Evolutionary conservation across 2,888 invertebrate genomes (phyloP), one percentile per base, ranked within the genome.

Genomic region (Iphiclides podalirius): DNA sequence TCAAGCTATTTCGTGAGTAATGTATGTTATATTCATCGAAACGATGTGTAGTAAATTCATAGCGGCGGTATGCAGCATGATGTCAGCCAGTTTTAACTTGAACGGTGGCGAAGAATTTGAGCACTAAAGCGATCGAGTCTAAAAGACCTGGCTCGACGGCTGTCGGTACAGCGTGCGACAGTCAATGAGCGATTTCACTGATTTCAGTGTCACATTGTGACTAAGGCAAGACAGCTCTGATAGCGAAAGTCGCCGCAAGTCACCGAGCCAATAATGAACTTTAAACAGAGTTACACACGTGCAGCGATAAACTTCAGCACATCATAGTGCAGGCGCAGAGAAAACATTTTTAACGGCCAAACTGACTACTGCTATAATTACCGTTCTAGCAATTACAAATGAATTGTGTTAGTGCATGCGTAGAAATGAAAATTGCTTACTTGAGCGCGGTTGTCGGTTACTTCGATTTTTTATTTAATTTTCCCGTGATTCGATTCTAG

Each of bases 81-180:
- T 6, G 28, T 40, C 40, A 40, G 11, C n/a, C 11, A 37, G 20
- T 16, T 36, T 1, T 3, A 39, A 20, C 20, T 39, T 17, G 35
- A 34, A 26, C 36, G 13, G 28, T 28, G 26, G 13, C 8, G 11
- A 6, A 17, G 35, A 35, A 36, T 44, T 50, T 44, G 11, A 28
- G 15, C 20, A 4, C 17, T 36, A 9, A 39, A 36, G 13, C 12
- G n/a, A 45, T 28, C 34, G 16, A 39, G 7, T 31, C n/a, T 12
- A 11, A 11, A 31, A 31, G 28, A 9, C 20, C 20, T 20, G 20
- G 20, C 6, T 20, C 20, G 20, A 20, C n/a, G n/a, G n/a, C n/a
- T n/a, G n/a, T n/a, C n/a, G n/a, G n/a, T n/a, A n/a, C n/a, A n/a
- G n/a, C n/a, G n/a, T n/a, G n/a, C n/a, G n/a, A n/a, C n/a, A n/a